Base-by-base conservation (phyloP, 2,888 invertebrate genomes). In the Cheiracanthium punctorium region DNA sequence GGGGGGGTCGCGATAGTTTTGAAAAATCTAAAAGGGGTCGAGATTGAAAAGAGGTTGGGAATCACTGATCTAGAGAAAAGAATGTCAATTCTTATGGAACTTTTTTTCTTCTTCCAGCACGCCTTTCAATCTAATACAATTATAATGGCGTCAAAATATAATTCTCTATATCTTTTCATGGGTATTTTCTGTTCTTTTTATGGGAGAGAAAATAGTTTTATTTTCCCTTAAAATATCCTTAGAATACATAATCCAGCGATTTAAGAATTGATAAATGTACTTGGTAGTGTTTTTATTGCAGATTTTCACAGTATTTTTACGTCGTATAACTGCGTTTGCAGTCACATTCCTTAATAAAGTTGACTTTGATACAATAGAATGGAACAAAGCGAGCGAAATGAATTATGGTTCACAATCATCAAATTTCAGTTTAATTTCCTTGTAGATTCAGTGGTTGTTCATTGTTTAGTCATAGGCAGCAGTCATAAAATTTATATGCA, bases 371-470 rank as follows among this genome's bases (percentile, higher is more conserved):
- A 71, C 71, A 71, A 71, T 71, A 28, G 71, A 24, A 79, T 48
- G 74, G 32, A 32, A 43, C 12, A 43, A 71, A 17, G 20, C 37
- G 43, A 41, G 37, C 24, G 24, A 65, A 14, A 58, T 74, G 43
- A 81, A 67, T 81, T 81, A 81, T 30, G 81, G 37, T 24, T 41
- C 37, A 48, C 41, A 29, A 69, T 81, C 67, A 81, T 67, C 74
- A 74, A 74, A 74, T 69, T 81, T 69, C 73, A 74, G 73, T 81
- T 81, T 74, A 81, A 81, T 81, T 74, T 81, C 64, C 81, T 29
- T 69, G 14, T 64, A 65, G 69, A 65, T 73, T 58, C 65, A 14
- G 32, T 37, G 67, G 28, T n/a, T 52, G 32, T 29, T 72, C 81
- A 81, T 81, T 81, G 81, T 81, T 81, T 37, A 43, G 67, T 52